These are phyloP conservation scores for Melospiza georgiana DNA, from an alignment of 2,113 vertebrate species.

Conservation along the genomic window DNA sequence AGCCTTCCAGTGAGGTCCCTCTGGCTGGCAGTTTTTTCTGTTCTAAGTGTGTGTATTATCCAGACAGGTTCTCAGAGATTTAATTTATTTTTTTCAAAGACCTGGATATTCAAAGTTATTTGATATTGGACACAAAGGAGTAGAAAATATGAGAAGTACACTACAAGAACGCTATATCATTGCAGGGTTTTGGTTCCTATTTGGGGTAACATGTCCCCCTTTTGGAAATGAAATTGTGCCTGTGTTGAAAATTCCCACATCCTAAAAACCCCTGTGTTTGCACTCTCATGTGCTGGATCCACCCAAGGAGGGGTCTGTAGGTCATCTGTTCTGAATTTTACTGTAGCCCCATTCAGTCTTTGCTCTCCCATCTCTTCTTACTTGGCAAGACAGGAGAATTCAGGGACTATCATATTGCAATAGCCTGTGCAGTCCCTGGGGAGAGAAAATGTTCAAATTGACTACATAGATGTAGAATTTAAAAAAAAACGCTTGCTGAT, in stretches of 20 bases:
- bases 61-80: neutral
- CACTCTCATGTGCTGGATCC: neutral
- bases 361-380: neutral
- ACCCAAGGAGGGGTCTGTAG: fast-evolving
- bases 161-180: neutral
- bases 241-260: neutral
- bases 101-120: neutral
- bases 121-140: neutral
- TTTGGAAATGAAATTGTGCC: neutral
- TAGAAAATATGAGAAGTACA: neutral
- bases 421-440: neutral
- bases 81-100: neutral
- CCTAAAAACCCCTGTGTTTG: neutral
- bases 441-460: neutral
- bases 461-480: neutral
- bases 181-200: neutral
- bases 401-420: neutral
- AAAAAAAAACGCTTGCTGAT: neutral
- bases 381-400: neutral
- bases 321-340: neutral
- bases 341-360: neutral
- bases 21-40: neutral
- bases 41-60: neutral
- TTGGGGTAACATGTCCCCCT: neutral
- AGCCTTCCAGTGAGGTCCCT: neutral